Evolutionary conservation across 2,888 invertebrate species (phyloP).

Genomic region (Watsonalla cultraria): DNA sequence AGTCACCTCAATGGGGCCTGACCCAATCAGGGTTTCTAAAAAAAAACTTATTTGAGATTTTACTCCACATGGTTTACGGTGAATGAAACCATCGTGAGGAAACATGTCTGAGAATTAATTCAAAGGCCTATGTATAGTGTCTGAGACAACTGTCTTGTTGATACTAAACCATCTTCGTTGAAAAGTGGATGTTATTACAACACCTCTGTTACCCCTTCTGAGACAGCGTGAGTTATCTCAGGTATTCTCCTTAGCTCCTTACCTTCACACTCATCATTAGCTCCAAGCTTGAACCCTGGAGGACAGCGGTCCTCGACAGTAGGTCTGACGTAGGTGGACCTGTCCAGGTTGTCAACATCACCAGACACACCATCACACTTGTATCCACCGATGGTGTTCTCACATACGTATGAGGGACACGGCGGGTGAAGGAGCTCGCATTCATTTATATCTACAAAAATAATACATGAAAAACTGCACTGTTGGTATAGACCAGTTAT

Average conservation of each 20-base stretch:
- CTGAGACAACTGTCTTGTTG: too few species aligned
- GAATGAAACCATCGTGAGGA: too few species aligned
- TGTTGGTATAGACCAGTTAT: background rate
- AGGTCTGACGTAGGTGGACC: constrained; percentile 14
- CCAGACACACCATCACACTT: constrained; percentile 62
- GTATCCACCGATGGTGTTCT: constrained; percentile 71
- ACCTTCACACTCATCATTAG: constrained; percentile 72
- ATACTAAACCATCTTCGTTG: too few species aligned
- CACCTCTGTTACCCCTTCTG: too few species aligned
- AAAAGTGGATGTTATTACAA: too few species aligned
- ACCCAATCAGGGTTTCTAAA: too few species aligned
- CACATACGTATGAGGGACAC: constrained; percentile 57
- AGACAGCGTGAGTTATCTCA: too few species aligned
- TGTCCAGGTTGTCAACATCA: constrained; percentile 43
- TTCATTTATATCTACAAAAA: constrained; percentile 88
- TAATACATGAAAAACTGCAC: background rate
- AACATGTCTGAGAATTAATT: too few species aligned
- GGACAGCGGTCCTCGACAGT: constrained; percentile 68
- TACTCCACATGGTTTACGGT: too few species aligned
- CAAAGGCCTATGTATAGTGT: too few species aligned
- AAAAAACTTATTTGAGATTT: too few species aligned
- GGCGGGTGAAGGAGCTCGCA: constrained; percentile 77
- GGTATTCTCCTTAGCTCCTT: constrained; percentile 5
- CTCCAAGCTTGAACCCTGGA: constrained; percentile 65
- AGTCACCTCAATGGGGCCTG: too few species aligned